These are phyloP conservation scores for Hartigia nigra DNA, from an alignment of 2,888 invertebrate genomes.

Conservation along the genomic window DNA sequence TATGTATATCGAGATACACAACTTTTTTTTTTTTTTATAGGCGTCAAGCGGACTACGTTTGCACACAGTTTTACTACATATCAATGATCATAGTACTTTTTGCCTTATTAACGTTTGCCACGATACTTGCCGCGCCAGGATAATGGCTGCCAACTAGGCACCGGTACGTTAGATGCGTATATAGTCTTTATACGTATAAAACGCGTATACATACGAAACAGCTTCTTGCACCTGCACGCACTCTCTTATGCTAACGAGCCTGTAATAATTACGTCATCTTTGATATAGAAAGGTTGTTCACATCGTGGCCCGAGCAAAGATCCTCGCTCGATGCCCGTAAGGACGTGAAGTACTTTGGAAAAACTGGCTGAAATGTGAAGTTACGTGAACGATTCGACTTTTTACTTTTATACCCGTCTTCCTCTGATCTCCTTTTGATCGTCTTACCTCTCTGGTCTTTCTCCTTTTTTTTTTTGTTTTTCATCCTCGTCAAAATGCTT, in stretches of 20 bases:
- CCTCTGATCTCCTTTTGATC: not conserved
- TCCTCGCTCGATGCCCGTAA: not conserved
- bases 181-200: not conserved
- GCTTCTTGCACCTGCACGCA: conserved; percentile 35
- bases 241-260: conserved; percentile 51
- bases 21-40: not conserved
- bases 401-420: conserved; percentile 12
- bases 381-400: conserved; percentile 16
- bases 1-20: not conserved
- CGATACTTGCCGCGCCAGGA: not conserved
- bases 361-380: conserved; percentile 12
- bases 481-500: conserved; percentile 18
- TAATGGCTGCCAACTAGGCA: not conserved
- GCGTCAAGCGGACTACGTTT: not conserved
- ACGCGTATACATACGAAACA: not conserved
- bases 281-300: conserved; percentile 53
- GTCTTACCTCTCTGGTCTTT: conserved; percentile 8
- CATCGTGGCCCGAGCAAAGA: conserved; percentile 28
- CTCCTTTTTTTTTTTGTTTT: not conserved
- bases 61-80: not conserved
- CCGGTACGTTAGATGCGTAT: not conserved
- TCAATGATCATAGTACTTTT: not conserved
- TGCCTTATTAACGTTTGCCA: not conserved
- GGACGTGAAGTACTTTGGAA: not conserved
- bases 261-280: conserved; percentile 58